These are phyloP conservation scores for Austrofundulus limnaeus DNA, from an alignment of 2,113 vertebrate species.

Conservation along the genomic window DNA sequence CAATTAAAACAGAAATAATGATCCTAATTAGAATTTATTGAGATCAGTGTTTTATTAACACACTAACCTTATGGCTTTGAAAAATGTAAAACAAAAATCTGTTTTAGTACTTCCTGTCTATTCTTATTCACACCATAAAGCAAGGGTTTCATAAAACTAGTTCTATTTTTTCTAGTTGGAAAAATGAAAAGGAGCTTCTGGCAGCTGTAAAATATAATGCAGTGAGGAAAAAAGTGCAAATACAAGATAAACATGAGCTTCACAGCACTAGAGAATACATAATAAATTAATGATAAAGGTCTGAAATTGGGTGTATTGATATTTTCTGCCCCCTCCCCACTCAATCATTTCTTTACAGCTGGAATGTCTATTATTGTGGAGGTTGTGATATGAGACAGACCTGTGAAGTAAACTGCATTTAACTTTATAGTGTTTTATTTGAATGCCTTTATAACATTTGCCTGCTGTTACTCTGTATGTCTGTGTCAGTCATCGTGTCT, in stretches of 20 bases:
- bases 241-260: no score
- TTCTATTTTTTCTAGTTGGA: no score
- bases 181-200: no score
- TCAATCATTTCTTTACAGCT: constrained; percentile 4
- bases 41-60: neutral
- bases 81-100: neutral
- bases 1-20: neutral
- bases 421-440: neutral
- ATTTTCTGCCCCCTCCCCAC: constrained; percentile 19
- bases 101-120: neutral
- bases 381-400: neutral
- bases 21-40: neutral
- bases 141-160: neutral
- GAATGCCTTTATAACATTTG: neutral
- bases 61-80: no score
- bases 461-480: constrained; percentile 1
- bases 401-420: no score
- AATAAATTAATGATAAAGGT: no score
- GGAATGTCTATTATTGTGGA: constrained; percentile 17
- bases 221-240: no score
- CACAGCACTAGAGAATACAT: no score
- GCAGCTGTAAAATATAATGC: no score
- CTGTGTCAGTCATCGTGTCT: constrained; percentile 11
- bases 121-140: neutral
- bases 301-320: neutral